Percentiles rank a stretch among this genome's conserved stretches.
phyloP scores from a whole-genome alignment of 2,113 vertebrate genomes.

The Rattus rattus region DNA sequence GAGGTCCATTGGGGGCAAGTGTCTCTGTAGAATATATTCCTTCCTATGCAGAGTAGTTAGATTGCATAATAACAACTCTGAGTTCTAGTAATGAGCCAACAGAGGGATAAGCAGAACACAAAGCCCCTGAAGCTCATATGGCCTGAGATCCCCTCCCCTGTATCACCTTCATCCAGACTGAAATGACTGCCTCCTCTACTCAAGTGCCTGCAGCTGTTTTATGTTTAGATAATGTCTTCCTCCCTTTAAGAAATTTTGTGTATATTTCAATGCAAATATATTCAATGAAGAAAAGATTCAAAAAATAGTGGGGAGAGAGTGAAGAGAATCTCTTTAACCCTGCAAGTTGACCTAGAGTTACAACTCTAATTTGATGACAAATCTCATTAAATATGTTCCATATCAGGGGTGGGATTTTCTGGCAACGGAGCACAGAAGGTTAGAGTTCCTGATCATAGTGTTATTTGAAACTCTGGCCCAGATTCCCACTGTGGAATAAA shows the following conservation, averaged over 20 bases:
- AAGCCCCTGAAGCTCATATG: background rate
- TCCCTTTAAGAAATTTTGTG: slow-evolving; percentile 28
- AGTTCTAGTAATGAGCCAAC: background rate
- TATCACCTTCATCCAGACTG: background rate
- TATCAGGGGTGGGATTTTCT: background rate
- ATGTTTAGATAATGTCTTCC: background rate
- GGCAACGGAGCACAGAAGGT: background rate
- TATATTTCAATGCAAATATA: background rate
- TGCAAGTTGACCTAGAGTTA: slow-evolving; percentile 4
- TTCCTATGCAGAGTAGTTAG: background rate
- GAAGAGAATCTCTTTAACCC: background rate
- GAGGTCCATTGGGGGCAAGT: background rate
- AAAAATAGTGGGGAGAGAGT: background rate
- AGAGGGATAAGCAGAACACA: background rate
- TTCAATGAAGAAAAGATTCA: background rate
- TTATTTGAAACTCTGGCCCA: slow-evolving; percentile 13
- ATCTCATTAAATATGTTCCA: background rate
- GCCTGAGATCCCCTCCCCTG: background rate
- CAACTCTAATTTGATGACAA: slow-evolving; percentile 39
- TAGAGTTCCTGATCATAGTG: background rate
- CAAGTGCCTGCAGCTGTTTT: background rate
- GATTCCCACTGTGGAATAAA: slow-evolving; percentile 18
- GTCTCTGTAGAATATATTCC: background rate
- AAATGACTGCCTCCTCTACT: background rate
- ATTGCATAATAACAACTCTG: background rate